Conservation (phyloP, 2,797 vertebrate genomes). For the Sarcophilus harrisii region DNA sequence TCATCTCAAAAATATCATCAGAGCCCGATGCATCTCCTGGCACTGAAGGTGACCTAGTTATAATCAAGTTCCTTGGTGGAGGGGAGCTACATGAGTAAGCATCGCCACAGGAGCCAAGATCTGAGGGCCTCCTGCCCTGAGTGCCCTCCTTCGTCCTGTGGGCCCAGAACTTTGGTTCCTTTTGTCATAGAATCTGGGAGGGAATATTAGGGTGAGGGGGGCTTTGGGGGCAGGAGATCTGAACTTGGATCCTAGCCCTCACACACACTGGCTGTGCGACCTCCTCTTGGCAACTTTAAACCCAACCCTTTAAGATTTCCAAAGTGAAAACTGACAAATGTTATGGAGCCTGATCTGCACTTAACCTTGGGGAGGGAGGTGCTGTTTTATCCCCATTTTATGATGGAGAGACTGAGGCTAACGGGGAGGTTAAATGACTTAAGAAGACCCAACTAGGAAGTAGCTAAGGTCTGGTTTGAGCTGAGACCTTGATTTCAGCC, state of each 20-base stretch:
- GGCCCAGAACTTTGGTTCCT: not conserved
- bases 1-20: constrained; percentile 62
- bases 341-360: not conserved
- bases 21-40: constrained; percentile 21
- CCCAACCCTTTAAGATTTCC: not conserved
- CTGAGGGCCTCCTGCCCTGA: not conserved
- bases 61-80: not conserved
- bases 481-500: not conserved
- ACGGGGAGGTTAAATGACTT: not conserved
- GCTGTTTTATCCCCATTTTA: not conserved
- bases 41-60: constrained; percentile 77
- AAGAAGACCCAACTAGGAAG: not conserved
- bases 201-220: not conserved
- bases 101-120: not conserved
- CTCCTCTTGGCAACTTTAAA: not conserved
- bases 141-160: not conserved
- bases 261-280: not conserved
- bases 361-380: not conserved
- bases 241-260: not conserved
- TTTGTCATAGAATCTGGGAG: not conserved
- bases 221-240: not conserved
- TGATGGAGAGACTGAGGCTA: not conserved
- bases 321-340: not conserved
- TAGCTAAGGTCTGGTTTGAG: not conserved
- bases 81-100: not conserved